Evolutionary conservation across 2,797 vertebrate species (phyloP).

Genomic region (Vireo griseus): DNA sequence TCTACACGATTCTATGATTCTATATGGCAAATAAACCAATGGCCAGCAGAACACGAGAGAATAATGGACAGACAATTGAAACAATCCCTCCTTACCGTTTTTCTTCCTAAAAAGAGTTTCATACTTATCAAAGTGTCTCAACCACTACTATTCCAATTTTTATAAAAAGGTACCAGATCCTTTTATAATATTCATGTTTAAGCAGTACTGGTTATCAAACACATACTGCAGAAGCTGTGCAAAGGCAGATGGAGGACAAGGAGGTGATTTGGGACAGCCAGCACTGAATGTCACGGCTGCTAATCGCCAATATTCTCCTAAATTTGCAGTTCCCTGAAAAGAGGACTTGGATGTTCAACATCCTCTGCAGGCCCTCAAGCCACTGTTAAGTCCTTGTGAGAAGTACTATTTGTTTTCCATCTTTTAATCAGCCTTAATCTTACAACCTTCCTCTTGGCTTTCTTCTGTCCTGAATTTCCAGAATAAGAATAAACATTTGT

Average conservation of each 20-base stretch:
- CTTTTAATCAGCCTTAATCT: background rate
- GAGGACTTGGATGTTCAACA: rapidly evolving
- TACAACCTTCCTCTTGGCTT: background rate
- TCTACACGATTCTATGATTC: rapidly evolving
- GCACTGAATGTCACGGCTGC: background rate
- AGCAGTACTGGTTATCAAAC: background rate
- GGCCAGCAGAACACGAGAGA: rapidly evolving
- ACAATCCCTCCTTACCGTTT: background rate
- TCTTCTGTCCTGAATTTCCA: background rate
- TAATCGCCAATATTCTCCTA: background rate
- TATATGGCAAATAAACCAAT: rapidly evolving
- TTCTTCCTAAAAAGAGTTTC: background rate
- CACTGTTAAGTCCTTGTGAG: background rate
- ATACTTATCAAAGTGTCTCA: background rate
- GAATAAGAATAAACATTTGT: background rate
- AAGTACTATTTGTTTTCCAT: background rate
- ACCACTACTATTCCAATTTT: background rate
- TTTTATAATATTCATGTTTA: background rate
- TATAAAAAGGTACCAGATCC: background rate
- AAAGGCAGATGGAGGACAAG: background rate
- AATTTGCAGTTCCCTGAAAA: background rate
- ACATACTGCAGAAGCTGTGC: background rate
- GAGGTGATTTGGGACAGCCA: background rate
- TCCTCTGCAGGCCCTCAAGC: rapidly evolving
- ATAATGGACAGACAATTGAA: background rate